Conservation (phyloP, 2,888 invertebrate species). For the Schrankia costaestrigalis region DNA sequence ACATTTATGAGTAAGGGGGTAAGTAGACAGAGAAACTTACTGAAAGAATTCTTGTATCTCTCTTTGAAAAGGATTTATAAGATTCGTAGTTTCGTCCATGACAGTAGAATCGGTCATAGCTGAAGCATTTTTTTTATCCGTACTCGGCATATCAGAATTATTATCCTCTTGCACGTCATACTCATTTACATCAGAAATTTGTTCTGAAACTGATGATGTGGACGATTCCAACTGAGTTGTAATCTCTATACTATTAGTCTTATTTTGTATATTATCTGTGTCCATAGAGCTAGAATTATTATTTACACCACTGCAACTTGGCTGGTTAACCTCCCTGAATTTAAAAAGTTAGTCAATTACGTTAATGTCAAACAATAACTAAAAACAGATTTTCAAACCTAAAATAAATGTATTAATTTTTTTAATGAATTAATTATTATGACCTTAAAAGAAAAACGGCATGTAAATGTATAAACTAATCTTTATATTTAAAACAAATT, state of each 20-base stretch:
- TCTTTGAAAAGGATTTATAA: constrained; percentile 43
- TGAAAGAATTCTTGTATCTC: constrained; percentile 59
- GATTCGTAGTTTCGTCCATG: constrained; percentile 27
- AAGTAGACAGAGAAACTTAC: constrained; percentile 38
- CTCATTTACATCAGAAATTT: constrained; percentile 44
- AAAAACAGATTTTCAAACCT: too few relatives aligned
- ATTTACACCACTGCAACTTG: constrained; percentile 41
- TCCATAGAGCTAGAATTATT: constrained; percentile 24
- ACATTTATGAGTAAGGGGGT: too few relatives aligned
- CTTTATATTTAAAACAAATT: too few relatives aligned
- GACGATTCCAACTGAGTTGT: constrained; percentile 38
- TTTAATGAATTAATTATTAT: too few relatives aligned
- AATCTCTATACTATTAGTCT: constrained; percentile 16
- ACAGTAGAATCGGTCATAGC: constrained; percentile 45
- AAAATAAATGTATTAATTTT: too few relatives aligned
- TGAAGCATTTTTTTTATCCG: constrained; percentile 30
- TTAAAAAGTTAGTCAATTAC: constrained; percentile 7
- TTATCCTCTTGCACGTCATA: constrained; percentile 37
- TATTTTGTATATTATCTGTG: constrained; percentile 28
- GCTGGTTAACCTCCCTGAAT: constrained; percentile 46
- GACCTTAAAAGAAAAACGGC: too few relatives aligned
- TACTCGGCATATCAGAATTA: constrained; percentile 19
- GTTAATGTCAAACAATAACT: neutral
- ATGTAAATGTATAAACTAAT: too few relatives aligned
- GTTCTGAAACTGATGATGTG: constrained; percentile 45